phyloP scores from a whole-genome alignment of 2,113 vertebrate genomes.

The Cryptomyrus ogoouensis region DNA sequence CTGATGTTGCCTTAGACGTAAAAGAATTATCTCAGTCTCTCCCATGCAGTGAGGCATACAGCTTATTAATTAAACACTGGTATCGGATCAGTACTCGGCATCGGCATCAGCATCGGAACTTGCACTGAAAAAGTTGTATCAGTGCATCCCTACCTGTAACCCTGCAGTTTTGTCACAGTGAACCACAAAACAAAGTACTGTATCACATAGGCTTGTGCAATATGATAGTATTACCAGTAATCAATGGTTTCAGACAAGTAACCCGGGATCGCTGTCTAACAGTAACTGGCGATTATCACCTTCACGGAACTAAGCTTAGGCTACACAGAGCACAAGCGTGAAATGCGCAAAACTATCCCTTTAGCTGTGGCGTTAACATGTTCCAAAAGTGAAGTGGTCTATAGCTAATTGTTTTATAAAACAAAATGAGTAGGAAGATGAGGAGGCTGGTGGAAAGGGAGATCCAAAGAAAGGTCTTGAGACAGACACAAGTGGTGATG shows the following conservation, averaged over 20 bases:
- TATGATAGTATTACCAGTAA: background rate
- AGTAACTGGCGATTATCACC: background rate
- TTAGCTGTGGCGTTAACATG: background rate
- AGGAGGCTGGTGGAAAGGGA: background rate
- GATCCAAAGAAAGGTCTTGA: background rate
- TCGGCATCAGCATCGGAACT: background rate
- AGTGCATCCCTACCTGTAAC: too few relatives aligned
- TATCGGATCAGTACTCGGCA: background rate
- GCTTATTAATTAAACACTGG: background rate
- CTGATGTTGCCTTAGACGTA: background rate
- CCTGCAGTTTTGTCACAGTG: too few relatives aligned
- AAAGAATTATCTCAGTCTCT: background rate
- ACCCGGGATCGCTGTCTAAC: background rate
- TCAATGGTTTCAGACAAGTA: background rate
- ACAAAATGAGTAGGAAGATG: background rate
- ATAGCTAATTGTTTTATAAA: background rate
- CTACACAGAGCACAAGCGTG: background rate
- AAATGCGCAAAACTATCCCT: background rate
- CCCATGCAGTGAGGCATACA: background rate
- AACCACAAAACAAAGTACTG: too few relatives aligned
- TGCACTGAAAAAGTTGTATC: background rate
- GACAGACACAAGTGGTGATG: background rate
- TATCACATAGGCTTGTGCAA: too few relatives aligned
- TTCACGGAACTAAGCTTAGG: background rate
- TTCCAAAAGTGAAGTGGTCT: background rate